These are phyloP conservation scores for Cantharis flavilabris DNA, from an alignment of 2,888 invertebrate species.

Conservation along the genomic window DNA sequence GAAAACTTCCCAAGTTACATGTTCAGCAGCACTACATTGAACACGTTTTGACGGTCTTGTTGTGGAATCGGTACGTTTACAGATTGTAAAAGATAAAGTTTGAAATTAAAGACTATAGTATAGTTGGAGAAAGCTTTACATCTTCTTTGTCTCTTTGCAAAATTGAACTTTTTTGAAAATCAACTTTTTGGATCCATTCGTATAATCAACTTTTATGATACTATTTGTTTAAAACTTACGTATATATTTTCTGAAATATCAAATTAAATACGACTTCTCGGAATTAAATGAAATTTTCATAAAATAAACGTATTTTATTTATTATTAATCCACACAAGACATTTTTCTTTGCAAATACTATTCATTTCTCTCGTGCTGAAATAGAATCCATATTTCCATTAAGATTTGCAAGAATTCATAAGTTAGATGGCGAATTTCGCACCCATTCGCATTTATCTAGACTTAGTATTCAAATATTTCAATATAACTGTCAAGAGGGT, in stretches of 20 bases:
- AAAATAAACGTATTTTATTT: not conserved
- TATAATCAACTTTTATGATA: not conserved
- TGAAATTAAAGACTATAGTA: not conserved
- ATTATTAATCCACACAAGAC: not conserved
- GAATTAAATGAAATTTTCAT: not conserved
- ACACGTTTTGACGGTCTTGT: constrained; percentile 6
- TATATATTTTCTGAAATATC: not conserved
- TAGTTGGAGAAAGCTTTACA: not conserved
- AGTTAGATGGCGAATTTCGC: constrained; percentile 29
- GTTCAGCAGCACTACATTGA: constrained; percentile 4
- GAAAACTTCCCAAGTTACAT: not conserved
- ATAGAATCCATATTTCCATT: constrained; percentile 32
- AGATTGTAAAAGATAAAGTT: not conserved
- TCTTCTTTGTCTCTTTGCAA: not conserved
- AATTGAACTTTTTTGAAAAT: not conserved
- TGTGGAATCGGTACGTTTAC: constrained; percentile 1
- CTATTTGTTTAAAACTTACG: not conserved
- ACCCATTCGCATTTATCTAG: constrained; percentile 29
- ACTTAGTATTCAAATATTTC: constrained; percentile 34
- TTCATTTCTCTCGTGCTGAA: constrained; percentile 20
- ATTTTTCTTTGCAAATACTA: constrained; percentile 7
- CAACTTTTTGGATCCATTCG: not conserved
- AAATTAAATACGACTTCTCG: not conserved
- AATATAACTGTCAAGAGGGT: constrained; percentile 33
- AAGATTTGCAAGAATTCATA: constrained; percentile 28